phyloP scores from a whole-genome alignment of 2,113 vertebrate genomes.

The Paracanthobrama guichenoti region DNA sequence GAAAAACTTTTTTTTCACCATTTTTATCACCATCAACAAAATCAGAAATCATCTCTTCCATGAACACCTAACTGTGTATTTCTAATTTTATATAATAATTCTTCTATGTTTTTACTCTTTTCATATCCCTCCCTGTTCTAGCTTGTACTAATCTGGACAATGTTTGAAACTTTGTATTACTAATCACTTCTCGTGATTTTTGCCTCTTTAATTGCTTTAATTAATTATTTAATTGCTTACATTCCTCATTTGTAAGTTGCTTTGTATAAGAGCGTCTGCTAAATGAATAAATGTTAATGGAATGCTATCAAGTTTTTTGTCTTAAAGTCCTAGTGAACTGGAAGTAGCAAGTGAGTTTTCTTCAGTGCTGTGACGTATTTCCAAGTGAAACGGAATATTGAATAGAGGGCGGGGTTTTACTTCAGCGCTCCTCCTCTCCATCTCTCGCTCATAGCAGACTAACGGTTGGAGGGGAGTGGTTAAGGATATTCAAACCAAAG shows the following conservation, averaged over 20 bases:
- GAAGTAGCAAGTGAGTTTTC: too few species aligned
- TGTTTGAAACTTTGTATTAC: background rate
- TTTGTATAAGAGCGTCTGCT: background rate
- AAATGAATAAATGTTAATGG: background rate
- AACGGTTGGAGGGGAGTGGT: too few species aligned
- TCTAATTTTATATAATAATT: background rate
- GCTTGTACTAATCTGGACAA: background rate
- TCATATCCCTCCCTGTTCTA: background rate
- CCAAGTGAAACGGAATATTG: too few species aligned
- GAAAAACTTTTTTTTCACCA: too few species aligned
- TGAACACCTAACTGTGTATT: background rate
- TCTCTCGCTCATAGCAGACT: too few species aligned
- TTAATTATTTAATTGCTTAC: too few species aligned
- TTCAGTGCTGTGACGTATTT: too few species aligned
- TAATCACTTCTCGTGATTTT: background rate
- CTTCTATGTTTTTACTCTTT: background rate
- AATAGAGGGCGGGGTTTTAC: too few species aligned
- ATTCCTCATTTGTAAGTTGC: background rate
- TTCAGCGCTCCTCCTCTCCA: too few species aligned
- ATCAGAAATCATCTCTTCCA: background rate
- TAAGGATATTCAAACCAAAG: too few species aligned
- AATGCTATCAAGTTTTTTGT: background rate
- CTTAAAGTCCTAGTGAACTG: too few species aligned
- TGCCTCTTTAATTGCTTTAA: background rate
- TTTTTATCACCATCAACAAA: background rate